Conservation (phyloP, 2,113 vertebrate genomes). For the Pituophis catenifer region DNA sequence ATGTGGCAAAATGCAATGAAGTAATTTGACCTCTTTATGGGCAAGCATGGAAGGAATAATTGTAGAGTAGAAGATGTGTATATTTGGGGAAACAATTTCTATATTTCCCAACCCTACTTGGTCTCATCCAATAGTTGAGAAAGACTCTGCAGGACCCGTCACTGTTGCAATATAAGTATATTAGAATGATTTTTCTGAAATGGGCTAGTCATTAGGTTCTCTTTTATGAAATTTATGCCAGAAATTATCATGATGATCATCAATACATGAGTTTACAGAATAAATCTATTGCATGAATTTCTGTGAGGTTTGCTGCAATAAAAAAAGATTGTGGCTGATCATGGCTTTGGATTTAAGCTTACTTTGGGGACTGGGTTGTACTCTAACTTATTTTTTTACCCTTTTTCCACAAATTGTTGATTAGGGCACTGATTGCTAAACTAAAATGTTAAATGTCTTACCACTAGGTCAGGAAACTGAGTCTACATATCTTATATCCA, state of each 20-base stretch:
- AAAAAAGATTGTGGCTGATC: background rate
- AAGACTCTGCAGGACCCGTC: background rate
- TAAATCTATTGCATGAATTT: background rate
- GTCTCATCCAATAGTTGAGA: background rate
- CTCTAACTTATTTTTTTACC: background rate
- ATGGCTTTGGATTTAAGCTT: background rate
- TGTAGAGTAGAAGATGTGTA: background rate
- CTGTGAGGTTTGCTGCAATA: background rate
- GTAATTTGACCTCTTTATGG: constrained; percentile 7
- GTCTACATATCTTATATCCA: accelerated
- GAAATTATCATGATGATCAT: background rate
- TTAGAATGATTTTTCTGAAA: background rate
- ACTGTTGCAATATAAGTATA: background rate
- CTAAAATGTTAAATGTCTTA: background rate
- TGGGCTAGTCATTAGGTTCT: background rate
- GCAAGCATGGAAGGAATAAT: background rate
- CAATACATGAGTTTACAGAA: background rate
- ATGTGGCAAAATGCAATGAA: constrained; percentile 30
- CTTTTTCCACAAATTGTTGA: background rate
- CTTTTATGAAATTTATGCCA: background rate
- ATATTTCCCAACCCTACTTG: background rate
- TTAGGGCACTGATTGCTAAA: background rate
- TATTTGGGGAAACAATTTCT: constrained; percentile 7
- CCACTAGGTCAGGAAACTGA: background rate
- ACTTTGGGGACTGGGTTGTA: background rate